phyloP scores from a whole-genome alignment of 2,888 invertebrate genomes.

The Rhyacophila evoluta region DNA sequence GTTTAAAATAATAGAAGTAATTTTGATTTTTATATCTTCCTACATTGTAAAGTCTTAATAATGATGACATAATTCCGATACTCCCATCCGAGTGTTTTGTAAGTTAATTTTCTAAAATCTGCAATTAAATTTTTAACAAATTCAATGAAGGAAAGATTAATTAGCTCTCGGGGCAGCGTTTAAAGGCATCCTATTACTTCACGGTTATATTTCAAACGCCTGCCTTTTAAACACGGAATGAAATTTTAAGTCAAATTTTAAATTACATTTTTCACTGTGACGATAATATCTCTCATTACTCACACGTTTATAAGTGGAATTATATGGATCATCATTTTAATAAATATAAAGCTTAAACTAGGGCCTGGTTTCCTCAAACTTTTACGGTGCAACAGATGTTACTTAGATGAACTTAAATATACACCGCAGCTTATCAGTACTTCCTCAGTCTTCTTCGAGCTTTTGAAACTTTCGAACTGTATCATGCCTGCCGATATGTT shows the following conservation, averaged over 20 bases:
- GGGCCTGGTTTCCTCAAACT: no score
- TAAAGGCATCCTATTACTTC: neutral
- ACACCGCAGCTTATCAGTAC: no score
- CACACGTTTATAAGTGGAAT: neutral
- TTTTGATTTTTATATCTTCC: no score
- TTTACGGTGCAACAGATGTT: no score
- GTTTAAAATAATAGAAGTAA: no score
- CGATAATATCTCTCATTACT: neutral
- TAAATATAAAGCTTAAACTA: no score
- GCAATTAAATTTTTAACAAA: neutral
- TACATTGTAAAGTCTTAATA: neutral
- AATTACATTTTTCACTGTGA: neutral
- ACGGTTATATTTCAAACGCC: neutral
- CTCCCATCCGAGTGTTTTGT: neutral
- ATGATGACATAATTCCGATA: neutral
- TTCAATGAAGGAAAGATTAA: conserved; percentile 1
- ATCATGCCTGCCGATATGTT: no score
- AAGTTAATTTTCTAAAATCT: neutral
- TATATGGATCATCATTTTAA: no score
- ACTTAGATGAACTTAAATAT: no score
- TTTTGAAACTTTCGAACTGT: no score
- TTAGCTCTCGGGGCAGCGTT: neutral
- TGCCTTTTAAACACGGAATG: neutral
- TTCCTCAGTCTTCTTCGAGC: no score
- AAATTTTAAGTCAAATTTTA: neutral